Conservation (phyloP, 2,113 vertebrate genomes). For the Narcine bancroftii region DNA sequence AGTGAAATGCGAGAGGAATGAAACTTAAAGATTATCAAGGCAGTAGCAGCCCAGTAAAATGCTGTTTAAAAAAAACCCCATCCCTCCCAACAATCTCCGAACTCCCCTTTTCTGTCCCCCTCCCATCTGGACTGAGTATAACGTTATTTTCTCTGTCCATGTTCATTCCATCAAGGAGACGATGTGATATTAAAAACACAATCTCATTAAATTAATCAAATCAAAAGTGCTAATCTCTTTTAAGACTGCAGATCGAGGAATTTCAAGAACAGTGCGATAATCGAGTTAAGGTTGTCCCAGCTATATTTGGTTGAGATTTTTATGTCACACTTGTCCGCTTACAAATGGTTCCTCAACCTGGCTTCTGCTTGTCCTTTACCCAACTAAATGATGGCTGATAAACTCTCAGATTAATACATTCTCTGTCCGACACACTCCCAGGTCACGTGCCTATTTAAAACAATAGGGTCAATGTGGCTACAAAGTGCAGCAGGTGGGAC, state of each 20-base stretch:
- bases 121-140: neutral
- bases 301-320: neutral
- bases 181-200: too few relatives aligned
- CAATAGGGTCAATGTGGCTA: neutral
- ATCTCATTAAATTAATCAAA: neutral
- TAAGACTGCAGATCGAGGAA: neutral
- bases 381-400: neutral
- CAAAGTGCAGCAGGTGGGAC: neutral
- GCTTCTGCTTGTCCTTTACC: neutral
- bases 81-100: neutral
- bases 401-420: neutral
- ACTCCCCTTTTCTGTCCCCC: neutral
- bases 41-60: neutral
- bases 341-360: neutral
- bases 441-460: constrained; percentile 13
- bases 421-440: neutral
- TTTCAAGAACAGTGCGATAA: too few relatives aligned
- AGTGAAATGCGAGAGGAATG: neutral
- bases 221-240: neutral
- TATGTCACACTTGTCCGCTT: neutral
- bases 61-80: neutral
- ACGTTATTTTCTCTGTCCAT: neutral
- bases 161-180: neutral
- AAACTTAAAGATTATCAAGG: neutral
- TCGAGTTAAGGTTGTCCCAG: neutral